Evolutionary conservation across 2,797 vertebrate genomes (phyloP).

Genomic region (Phalloptychus januarius): DNA sequence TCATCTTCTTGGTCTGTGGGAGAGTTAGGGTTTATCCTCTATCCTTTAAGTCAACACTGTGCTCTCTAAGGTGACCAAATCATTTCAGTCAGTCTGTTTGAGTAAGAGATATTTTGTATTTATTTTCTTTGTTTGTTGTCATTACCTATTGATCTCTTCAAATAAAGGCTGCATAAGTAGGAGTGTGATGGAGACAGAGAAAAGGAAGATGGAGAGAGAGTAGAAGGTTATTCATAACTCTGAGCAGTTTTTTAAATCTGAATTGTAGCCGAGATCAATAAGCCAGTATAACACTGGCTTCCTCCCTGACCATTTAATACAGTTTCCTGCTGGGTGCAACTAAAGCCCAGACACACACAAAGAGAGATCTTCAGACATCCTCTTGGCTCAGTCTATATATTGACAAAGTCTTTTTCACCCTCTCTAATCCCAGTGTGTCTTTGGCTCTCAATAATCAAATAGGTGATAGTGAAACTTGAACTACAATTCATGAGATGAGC

Average conservation of each 20-base stretch:
- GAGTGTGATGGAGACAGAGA: slow-evolving; percentile 62
- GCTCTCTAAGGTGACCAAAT: slow-evolving; percentile 2
- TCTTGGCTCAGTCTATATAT: slow-evolving; percentile 2
- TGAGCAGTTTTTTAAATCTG: slow-evolving; percentile 62
- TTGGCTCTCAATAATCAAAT: slow-evolving; percentile 3
- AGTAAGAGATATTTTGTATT: slow-evolving; percentile 14
- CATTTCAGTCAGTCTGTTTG: slow-evolving; percentile 7
- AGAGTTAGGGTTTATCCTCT: neutral
- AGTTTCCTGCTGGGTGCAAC: slow-evolving; percentile 13
- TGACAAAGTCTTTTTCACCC: slow-evolving; percentile 4
- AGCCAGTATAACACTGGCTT: slow-evolving; percentile 34
- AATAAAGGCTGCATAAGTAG: slow-evolving; percentile 35
- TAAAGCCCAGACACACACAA: slow-evolving; percentile 19
- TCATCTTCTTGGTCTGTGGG: neutral
- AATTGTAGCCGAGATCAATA: slow-evolving; percentile 56
- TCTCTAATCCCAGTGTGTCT: neutral
- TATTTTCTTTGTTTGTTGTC: slow-evolving; percentile 30
- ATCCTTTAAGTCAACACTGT: neutral
- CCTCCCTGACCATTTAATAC: slow-evolving; percentile 27
- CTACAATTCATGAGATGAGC: neutral
- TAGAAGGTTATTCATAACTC: slow-evolving; percentile 74
- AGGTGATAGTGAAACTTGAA: neutral
- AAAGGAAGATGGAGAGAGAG: slow-evolving; percentile 53
- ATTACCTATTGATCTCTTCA: slow-evolving; percentile 27
- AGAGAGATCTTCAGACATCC: slow-evolving; percentile 16